Evolutionary conservation across 1,140 invertebrate genomes (phyloP).

Genomic region (Linepithema humile): DNA sequence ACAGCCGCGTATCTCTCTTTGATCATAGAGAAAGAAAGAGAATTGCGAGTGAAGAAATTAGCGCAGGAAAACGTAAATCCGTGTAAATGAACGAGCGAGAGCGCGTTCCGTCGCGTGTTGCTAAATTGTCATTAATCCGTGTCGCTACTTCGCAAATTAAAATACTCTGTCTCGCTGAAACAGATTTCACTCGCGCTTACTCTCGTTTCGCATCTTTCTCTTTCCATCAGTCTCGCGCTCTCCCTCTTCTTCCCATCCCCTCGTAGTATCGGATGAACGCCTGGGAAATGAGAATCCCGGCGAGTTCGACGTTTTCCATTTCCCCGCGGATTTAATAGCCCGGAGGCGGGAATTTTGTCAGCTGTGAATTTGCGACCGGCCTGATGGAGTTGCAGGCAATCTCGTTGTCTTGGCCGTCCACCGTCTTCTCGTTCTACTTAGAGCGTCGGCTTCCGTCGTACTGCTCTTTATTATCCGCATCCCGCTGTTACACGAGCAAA

Average conservation of each 20-base stretch:
- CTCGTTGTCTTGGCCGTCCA: neutral
- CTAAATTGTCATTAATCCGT: neutral
- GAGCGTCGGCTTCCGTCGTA: too few species aligned
- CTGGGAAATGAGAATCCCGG: slow-evolving; percentile 11
- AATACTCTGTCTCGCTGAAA: slow-evolving; percentile 37
- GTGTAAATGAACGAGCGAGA: slow-evolving; percentile 44
- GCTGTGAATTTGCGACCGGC: slow-evolving; percentile 22
- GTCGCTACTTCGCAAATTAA: slow-evolving; percentile 58
- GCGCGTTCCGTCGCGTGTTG: slow-evolving; percentile 29
- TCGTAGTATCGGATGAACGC: neutral
- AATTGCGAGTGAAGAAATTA: slow-evolving; percentile 57
- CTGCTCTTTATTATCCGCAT: neutral
- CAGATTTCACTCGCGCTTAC: neutral
- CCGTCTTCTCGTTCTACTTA: neutral
- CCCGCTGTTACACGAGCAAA: neutral
- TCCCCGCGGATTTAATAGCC: slow-evolving; percentile 15
- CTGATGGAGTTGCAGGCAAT: slow-evolving; percentile 25
- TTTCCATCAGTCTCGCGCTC: neutral
- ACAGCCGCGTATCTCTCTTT: neutral
- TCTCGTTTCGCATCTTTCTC: neutral
- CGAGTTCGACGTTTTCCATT: slow-evolving; percentile 20
- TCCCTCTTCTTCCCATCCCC: too few species aligned
- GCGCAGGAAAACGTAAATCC: slow-evolving; percentile 45
- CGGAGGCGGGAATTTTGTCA: slow-evolving; percentile 9
- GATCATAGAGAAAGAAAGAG: slow-evolving; percentile 1